These are phyloP conservation scores for Columba livia DNA, from an alignment of 2,113 vertebrate species.

Conservation along the genomic window DNA sequence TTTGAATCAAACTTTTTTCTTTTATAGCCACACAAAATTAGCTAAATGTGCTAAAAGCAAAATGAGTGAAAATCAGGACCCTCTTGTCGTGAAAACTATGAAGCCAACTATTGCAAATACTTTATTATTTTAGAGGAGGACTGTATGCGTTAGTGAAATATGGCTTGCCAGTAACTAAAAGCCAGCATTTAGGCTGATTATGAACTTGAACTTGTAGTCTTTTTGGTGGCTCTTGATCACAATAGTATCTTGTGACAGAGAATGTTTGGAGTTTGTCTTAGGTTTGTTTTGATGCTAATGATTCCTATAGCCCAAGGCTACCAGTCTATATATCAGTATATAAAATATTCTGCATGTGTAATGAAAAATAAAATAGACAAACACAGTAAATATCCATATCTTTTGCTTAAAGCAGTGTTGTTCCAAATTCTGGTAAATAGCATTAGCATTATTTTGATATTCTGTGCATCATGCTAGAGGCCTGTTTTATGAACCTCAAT, in stretches of 20 bases:
- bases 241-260: neutral
- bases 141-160: neutral
- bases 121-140: neutral
- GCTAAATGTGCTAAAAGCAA: neutral
- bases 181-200: neutral
- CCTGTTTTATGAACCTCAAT: neutral
- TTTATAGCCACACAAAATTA: neutral
- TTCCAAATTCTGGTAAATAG: neutral
- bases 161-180: neutral
- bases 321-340: neutral
- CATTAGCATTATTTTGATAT: neutral
- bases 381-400: neutral
- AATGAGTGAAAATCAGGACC: neutral
- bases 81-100: neutral
- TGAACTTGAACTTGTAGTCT: neutral
- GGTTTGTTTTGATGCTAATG: neutral
- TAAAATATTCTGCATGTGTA: neutral
- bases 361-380: neutral
- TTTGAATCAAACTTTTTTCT: neutral
- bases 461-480: neutral
- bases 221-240: neutral
- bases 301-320: neutral
- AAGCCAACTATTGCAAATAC: neutral
- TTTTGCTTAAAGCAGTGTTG: neutral
- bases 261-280: neutral